Evolutionary conservation across 2,113 vertebrate genomes (phyloP), one percentile per base, ranked within the genome.

Genomic region (Uria aalge): DNA sequence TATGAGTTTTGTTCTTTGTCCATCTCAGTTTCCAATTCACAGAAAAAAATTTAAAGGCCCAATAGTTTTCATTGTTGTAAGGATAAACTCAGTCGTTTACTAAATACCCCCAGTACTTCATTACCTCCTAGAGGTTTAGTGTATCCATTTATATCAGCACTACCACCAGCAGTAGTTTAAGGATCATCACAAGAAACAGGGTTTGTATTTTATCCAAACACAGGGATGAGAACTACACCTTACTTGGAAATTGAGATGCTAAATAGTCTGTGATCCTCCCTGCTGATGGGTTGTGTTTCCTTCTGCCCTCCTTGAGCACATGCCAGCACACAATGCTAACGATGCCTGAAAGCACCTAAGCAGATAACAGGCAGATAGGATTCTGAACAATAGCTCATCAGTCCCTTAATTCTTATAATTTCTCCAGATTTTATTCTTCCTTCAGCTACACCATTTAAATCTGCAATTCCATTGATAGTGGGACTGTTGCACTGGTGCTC

Each of bases 191-290:
- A 72, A 67, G 34, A 78, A 68, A 5, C 30, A 52, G 34, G 36
- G 29, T 15, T 62, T 82, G 4, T 29, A 29, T 11, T 74, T 24
- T 64, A 34, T 53, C 34, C 41, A 41, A 79, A 79, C 4, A 20
- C 2, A 1, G 0, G 1, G 55, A 72, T 0, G 2, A 85, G 41
- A 60, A 41, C 12, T 32, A 5, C 12, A 29, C 10, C 18, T 47
- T 22, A 5, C 12, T 56, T 32, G 14, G 12, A 63, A 68, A 59
- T 2, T 3, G 8, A 53, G 40, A 24, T 32, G 22, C 2, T 45
- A 21, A 72, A 40, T 40, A 62, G 6, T 11, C 48, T 60, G 30
- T 56, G 29, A 83, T 57, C 27, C 21, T 94, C 27, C 22, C 30
- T 52, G 21, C 14, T 8, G 0, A 12, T 72, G 71, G 8, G 5